Conservation (phyloP, 2,113 vertebrate genomes). For the Cariama cristata region DNA sequence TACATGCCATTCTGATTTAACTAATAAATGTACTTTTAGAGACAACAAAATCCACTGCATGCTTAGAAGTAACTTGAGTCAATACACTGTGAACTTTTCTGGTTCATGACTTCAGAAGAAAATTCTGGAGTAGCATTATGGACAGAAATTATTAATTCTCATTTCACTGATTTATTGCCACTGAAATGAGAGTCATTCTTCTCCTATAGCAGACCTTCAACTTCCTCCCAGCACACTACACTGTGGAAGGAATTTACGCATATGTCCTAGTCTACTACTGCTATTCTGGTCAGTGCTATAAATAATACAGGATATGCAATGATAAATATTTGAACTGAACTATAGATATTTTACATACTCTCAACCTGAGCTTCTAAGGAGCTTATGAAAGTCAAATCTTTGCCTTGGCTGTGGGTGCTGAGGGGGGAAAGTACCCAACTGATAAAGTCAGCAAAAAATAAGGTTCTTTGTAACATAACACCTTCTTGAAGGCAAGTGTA, state of each 20-base stretch:
- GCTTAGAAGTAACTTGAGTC: not conserved
- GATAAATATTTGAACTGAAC: conserved; percentile 19
- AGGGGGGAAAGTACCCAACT: not conserved
- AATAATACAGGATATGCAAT: conserved; percentile 22
- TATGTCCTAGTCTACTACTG: not conserved
- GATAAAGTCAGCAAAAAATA: not conserved
- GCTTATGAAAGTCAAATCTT: conserved; percentile 44
- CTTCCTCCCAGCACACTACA: not conserved
- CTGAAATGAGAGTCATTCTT: not conserved
- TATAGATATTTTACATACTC: not conserved
- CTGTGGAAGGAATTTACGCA: not conserved
- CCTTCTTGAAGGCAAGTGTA: not conserved
- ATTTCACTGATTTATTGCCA: conserved; percentile 13
- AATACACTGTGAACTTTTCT: not conserved
- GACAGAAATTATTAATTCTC: conserved; percentile 9
- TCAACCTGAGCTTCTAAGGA: not conserved
- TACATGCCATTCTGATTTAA: not conserved
- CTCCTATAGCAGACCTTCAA: not conserved
- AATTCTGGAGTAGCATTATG: not conserved
- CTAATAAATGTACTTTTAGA: not conserved
- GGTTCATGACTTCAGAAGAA: not conserved
- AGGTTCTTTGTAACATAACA: not conserved
- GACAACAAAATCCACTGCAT: not conserved
- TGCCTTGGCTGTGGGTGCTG: not conserved
- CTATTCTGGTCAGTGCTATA: conserved; percentile 14